These are phyloP conservation scores for Sphinx pinastri DNA, from an alignment of 2,888 invertebrate genomes.

Conservation along the genomic window DNA sequence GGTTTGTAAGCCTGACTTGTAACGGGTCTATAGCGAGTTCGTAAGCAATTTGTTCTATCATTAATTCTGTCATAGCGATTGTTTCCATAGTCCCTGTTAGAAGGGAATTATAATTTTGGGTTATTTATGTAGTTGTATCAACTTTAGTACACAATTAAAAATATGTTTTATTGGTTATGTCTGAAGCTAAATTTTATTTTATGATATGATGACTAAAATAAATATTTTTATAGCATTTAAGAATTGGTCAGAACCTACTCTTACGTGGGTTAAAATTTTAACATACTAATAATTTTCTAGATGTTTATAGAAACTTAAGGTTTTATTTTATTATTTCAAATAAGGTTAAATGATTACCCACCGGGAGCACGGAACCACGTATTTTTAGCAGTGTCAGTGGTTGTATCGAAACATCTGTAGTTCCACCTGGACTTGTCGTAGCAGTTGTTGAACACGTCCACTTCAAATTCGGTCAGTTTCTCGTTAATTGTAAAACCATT, in stretches of 20 bases:
- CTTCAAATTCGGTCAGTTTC: constrained; percentile 38
- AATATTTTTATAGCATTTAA: too few relatives aligned
- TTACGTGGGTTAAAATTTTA: too few relatives aligned
- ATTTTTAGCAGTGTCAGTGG: constrained; percentile 64
- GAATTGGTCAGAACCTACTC: too few relatives aligned
- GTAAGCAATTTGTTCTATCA: constrained; percentile 86
- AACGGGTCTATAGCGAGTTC: constrained; percentile 81
- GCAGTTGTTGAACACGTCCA: constrained; percentile 49
- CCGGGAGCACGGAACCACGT: constrained; percentile 64
- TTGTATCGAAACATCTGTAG: constrained; percentile 47
- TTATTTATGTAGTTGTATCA: background rate
- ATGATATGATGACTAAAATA: too few relatives aligned
- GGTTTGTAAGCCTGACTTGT: constrained; percentile 80
- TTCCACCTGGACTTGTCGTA: constrained; percentile 57
- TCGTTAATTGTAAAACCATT: constrained; percentile 69
- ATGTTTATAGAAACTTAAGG: background rate
- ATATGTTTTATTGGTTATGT: too few relatives aligned
- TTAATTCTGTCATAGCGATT: constrained; percentile 79
- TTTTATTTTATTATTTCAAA: too few relatives aligned
- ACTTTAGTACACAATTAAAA: background rate
- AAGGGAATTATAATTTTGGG: background rate
- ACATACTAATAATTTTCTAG: background rate
- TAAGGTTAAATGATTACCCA: constrained; percentile 32
- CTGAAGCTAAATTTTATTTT: too few relatives aligned
- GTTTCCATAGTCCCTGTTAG: constrained; percentile 78